These are phyloP conservation scores for Coryphaenoides rupestris DNA, from an alignment of 2,113 vertebrate species.

Conservation along the genomic window DNA sequence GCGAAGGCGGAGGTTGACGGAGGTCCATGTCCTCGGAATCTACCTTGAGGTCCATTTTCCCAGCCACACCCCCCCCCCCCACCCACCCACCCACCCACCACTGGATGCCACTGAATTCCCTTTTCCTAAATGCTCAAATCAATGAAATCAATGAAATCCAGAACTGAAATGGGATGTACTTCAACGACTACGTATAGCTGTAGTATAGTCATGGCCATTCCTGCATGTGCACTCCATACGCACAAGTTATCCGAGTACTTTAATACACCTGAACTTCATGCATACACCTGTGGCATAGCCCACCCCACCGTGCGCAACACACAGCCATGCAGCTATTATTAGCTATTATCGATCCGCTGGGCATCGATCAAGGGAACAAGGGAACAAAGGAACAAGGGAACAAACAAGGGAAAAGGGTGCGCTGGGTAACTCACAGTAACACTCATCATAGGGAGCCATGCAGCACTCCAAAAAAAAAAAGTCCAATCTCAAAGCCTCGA, in stretches of 20 bases:
- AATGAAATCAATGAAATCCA: too few species aligned
- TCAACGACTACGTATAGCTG: too few species aligned
- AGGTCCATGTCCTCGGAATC: slow-evolving; percentile 85
- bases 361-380: too few species aligned
- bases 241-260: too few species aligned
- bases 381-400: slow-evolving; percentile 27
- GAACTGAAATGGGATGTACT: too few species aligned
- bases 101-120: not conserved
- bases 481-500: too few species aligned
- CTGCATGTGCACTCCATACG: too few species aligned
- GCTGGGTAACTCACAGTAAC: slow-evolving; percentile 58
- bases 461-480: too few species aligned
- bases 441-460: too few species aligned
- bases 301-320: not conserved
- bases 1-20: slow-evolving; percentile 81
- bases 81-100: not conserved
- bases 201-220: too few species aligned
- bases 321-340: slow-evolving; percentile 11
- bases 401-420: too few species aligned
- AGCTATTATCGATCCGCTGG: slow-evolving; percentile 22
- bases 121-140: slow-evolving; percentile 2
- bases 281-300: slow-evolving; percentile 48
- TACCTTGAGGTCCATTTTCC: slow-evolving; percentile 88
- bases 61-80: not conserved
- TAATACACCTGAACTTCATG: too few species aligned